Evolutionary conservation across 2,797 vertebrate genomes (phyloP).

Genomic region (Phrynocephalus guinanensis): DNA sequence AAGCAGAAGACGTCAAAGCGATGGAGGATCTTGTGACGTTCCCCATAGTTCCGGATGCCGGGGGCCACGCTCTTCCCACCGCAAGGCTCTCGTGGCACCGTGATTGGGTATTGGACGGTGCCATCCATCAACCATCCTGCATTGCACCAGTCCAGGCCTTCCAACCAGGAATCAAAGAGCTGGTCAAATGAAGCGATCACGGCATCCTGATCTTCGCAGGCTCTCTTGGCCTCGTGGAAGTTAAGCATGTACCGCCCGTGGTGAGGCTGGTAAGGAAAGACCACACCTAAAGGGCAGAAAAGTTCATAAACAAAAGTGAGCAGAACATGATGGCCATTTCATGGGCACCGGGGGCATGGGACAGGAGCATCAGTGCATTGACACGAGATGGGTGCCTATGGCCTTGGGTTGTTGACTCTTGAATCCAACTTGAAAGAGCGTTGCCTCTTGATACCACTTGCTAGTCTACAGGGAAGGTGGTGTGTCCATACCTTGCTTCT

Average conservation of each 20-base stretch:
- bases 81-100: slow-evolving; percentile 82
- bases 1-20: slow-evolving; percentile 92
- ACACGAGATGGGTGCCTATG: no score
- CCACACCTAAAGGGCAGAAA: slow-evolving; percentile 80
- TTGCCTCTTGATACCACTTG: no score
- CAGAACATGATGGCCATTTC: background rate
- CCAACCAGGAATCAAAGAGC: slow-evolving; percentile 89
- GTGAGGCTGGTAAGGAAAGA: slow-evolving; percentile 89
- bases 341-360: background rate
- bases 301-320: background rate
- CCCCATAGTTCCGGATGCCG: slow-evolving; percentile 89
- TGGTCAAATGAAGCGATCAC: slow-evolving; percentile 89
- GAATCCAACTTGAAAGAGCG: background rate
- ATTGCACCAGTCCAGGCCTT: slow-evolving; percentile 92
- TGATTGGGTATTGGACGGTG: slow-evolving; percentile 91
- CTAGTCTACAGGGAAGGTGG: no score
- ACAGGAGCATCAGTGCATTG: no score
- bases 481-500: background rate
- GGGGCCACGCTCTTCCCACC: slow-evolving; percentile 83
- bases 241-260: slow-evolving; percentile 86
- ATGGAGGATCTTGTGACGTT: slow-evolving; percentile 80
- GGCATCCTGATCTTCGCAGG: slow-evolving; percentile 85
- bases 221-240: slow-evolving; percentile 82
- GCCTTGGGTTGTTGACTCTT: background rate
- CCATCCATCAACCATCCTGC: slow-evolving; percentile 92